phyloP scores from a whole-genome alignment of 2,113 vertebrate species.

The Danionella cerebrum region DNA sequence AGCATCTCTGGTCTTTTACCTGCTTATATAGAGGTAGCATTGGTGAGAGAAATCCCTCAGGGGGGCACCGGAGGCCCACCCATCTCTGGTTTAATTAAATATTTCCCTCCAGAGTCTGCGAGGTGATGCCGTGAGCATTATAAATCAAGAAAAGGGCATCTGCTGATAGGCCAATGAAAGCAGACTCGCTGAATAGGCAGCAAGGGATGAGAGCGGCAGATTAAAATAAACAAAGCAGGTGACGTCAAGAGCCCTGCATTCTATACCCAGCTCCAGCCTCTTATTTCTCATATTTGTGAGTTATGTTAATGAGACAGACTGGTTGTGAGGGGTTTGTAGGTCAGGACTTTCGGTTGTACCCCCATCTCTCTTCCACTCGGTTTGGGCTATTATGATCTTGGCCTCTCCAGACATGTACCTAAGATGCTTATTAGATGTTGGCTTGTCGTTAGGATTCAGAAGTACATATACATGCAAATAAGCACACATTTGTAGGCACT shows the following conservation, averaged over 20 bases:
- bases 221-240: constrained; percentile 39
- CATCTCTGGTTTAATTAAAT: constrained; percentile 35
- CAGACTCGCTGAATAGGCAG: constrained; percentile 12
- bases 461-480: neutral
- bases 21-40: neutral
- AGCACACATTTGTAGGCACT: neutral
- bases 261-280: neutral
- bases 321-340: constrained; percentile 13
- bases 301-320: constrained; percentile 27
- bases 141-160: constrained; percentile 46
- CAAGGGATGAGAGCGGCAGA: constrained; percentile 3
- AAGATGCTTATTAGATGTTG: neutral
- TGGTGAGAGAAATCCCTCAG: neutral
- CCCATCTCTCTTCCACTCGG: neutral
- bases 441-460: neutral
- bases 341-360: constrained; percentile 1
- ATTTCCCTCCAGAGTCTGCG: constrained; percentile 19
- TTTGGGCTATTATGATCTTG: neutral
- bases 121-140: constrained; percentile 24
- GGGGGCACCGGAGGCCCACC: constrained; percentile 6
- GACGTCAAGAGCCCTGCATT: constrained; percentile 15
- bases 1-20: neutral
- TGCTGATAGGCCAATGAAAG: constrained; percentile 34
- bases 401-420: neutral
- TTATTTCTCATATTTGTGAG: neutral